These are phyloP conservation scores for Cardiocondyla obscurior DNA, from an alignment of 1,140 invertebrate species.

Conservation along the genomic window DNA sequence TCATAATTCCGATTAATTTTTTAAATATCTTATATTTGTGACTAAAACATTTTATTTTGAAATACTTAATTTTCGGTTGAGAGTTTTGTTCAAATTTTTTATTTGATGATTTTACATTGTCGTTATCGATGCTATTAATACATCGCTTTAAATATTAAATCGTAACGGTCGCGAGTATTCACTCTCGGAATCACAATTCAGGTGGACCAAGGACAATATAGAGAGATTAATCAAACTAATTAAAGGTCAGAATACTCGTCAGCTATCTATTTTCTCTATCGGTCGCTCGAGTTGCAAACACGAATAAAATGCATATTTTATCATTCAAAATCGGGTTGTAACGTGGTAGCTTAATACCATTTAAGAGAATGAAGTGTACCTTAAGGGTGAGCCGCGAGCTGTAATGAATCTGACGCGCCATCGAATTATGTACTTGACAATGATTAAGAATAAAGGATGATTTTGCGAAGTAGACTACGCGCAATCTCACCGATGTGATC, in stretches of 20 bases:
- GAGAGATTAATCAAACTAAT: slow-evolving; percentile 33
- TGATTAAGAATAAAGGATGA: slow-evolving; percentile 69
- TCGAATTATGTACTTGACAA: slow-evolving; percentile 65
- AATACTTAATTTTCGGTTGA: background rate
- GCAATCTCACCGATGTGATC: background rate
- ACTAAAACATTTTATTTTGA: background rate
- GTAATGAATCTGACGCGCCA: slow-evolving; percentile 48
- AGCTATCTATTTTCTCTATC: slow-evolving; percentile 42
- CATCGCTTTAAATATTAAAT: slow-evolving; percentile 12
- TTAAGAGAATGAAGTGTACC: slow-evolving; percentile 69
- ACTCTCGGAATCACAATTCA: slow-evolving; percentile 52
- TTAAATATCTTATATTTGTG: background rate
- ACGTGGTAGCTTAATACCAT: slow-evolving; percentile 64
- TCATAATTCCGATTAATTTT: slow-evolving; percentile 21
- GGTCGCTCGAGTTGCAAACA: slow-evolving; percentile 1
- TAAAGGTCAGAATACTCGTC: slow-evolving; percentile 38
- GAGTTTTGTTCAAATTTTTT: background rate
- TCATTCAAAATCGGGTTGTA: slow-evolving; percentile 49
- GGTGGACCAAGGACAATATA: slow-evolving; percentile 79
- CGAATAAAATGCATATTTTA: slow-evolving; percentile 66
- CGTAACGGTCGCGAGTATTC: background rate
- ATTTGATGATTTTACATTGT: background rate
- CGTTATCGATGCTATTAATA: background rate
- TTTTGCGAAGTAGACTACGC: slow-evolving; percentile 64
- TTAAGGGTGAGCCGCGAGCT: slow-evolving; percentile 59